These are phyloP conservation scores for Pipistrellus pipistrellus DNA, from an alignment of 2,797 vertebrate species.

Conservation along the genomic window DNA sequence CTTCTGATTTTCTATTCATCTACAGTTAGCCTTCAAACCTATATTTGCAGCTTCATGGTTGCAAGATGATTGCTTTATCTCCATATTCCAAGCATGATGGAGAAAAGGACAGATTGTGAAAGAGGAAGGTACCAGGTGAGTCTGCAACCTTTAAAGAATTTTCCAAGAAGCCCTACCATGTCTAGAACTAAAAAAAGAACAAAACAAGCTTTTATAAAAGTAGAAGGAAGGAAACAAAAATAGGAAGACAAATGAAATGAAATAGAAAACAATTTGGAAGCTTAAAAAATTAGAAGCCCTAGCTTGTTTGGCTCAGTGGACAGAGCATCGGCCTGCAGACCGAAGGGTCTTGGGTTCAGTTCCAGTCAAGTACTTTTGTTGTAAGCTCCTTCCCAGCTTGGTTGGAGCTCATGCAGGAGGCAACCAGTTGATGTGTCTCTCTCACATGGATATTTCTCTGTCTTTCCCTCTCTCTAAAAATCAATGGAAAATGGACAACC, in stretches of 20 bases:
- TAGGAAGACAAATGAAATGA: slow-evolving; percentile 17
- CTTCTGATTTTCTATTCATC: background rate
- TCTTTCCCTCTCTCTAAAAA: too few relatives aligned
- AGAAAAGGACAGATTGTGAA: slow-evolving; percentile 15
- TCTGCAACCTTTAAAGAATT: background rate
- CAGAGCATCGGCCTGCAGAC: too few relatives aligned
- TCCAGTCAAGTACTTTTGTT: too few relatives aligned
- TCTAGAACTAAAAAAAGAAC: slow-evolving; percentile 12
- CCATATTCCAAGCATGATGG: background rate
- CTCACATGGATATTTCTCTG: too few relatives aligned
- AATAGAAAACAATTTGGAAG: background rate
- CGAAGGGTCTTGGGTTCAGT: too few relatives aligned
- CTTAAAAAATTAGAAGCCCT: background rate
- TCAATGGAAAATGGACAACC: too few relatives aligned
- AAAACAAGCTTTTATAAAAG: slow-evolving; percentile 38
- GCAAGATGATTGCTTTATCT: background rate
- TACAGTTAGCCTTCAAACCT: background rate
- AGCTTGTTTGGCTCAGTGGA: too few relatives aligned
- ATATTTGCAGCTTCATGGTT: background rate
- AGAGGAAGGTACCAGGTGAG: background rate
- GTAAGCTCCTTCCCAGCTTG: too few relatives aligned
- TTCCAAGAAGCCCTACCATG: background rate
- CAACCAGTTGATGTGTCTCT: too few relatives aligned
- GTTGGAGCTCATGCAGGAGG: too few relatives aligned
- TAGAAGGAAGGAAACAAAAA: slow-evolving; percentile 44